Conservation (phyloP, 2,113 vertebrate species). For the Regulus satrapa region DNA sequence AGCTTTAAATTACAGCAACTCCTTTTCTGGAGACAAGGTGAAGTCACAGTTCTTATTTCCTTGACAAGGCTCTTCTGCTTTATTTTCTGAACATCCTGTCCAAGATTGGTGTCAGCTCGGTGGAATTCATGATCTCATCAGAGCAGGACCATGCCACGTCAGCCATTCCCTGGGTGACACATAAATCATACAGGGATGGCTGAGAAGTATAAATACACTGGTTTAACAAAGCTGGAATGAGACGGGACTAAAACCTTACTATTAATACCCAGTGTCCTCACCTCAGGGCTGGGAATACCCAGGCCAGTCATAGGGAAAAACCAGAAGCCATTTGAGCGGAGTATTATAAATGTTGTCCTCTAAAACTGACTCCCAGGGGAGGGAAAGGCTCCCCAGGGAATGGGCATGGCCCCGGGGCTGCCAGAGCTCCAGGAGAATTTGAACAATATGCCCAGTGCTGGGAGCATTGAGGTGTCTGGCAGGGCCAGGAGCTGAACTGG, state of each 20-base stretch:
- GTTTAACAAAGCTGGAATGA: background rate
- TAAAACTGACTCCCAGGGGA: background rate
- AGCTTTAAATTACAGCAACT: background rate
- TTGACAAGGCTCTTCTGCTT: background rate
- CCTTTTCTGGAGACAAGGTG: background rate
- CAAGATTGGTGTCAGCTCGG: background rate
- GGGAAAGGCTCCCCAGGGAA: background rate
- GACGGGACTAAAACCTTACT: background rate
- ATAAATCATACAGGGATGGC: background rate
- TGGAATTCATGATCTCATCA: background rate
- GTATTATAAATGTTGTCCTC: background rate
- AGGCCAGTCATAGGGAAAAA: background rate
- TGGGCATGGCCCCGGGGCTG: accelerated
- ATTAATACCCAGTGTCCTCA: background rate
- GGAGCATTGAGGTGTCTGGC: background rate
- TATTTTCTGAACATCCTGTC: background rate
- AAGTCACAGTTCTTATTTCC: background rate
- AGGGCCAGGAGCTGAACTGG: background rate
- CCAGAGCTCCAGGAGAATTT: background rate
- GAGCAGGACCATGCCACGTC: background rate
- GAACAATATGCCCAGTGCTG: background rate
- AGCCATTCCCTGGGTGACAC: background rate
- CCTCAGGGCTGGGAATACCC: background rate
- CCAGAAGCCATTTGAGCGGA: background rate
- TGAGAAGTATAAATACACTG: background rate